phyloP scores from a whole-genome alignment of 2,797 vertebrate species.

The Sebastes jordani region DNA sequence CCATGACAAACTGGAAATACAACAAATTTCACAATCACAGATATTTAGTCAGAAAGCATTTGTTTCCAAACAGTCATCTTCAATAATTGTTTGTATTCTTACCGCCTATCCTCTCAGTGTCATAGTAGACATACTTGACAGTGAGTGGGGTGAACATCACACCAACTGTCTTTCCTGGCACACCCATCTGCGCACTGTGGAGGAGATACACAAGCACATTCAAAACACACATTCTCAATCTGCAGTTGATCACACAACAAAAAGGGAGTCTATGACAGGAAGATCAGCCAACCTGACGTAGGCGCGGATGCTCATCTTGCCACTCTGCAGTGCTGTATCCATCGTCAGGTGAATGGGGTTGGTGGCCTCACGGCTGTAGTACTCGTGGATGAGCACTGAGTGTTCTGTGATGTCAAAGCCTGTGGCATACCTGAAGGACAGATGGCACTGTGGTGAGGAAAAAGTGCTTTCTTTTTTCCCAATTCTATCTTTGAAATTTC shows the following conservation, averaged over 20 bases:
- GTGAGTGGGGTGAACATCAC: constrained; percentile 98
- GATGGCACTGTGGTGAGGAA: not conserved
- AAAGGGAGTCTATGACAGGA: not conserved
- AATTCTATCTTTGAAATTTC: not conserved
- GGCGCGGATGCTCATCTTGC: constrained; percentile 95
- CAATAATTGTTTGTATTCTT: constrained; percentile 48
- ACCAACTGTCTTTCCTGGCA: constrained; percentile 96
- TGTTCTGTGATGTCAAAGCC: constrained; percentile 98
- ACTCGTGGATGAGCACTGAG: constrained; percentile 97
- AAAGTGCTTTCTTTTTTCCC: fast-evolving
- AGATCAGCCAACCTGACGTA: constrained; percentile 86
- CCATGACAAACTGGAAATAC: not conserved
- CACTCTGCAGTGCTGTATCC: constrained; percentile 91
- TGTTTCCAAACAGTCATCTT: constrained; percentile 1
- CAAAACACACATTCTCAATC: not conserved
- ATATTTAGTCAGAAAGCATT: not conserved
- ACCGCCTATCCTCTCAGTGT: constrained; percentile 96
- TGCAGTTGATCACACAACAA: not conserved
- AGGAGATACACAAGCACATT: constrained; percentile 33
- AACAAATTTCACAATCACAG: not conserved
- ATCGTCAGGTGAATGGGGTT: constrained; percentile 95
- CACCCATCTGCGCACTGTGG: constrained; percentile 95
- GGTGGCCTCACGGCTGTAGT: constrained; percentile 95
- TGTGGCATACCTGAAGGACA: constrained; percentile 90
- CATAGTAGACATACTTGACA: constrained; percentile 92